Base-by-base conservation (phyloP, 2,113 vertebrate genomes). In the human (Homo sapiens) region DNA sequence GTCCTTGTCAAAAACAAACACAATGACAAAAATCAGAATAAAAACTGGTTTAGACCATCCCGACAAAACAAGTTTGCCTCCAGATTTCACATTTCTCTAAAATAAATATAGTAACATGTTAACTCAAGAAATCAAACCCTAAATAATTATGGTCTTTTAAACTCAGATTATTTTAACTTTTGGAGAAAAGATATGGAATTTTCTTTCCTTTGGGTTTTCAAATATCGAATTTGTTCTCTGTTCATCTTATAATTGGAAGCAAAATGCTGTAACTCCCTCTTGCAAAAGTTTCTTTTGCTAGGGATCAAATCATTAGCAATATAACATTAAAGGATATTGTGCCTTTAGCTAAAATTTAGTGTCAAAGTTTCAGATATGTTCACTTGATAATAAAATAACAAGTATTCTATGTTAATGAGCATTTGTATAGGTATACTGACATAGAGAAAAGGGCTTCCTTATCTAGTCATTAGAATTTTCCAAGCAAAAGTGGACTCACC, bases 211-310 rank as follows among this genome's bases (percentile, higher is more conserved):
- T 68, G n/a, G 40, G 22, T 89, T 95, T 96, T 94, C 57, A 96
- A 89, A 75, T 27, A 80, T 85, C 27, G 86, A 57, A 94, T 86
- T 91, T 90, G 64, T 82, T 89, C 27, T 93, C 9, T 66, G n/a
- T 48, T 93, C 59, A 66, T 94, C 95, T 97, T 93, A 84, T 96
- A 93, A 97, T 80, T 93, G 80, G 61, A 82, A 66, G 22, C 11
- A 93, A 96, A 96, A 94, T 52, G 12, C 38, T 93, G 0, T 43
- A 93, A 92, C 3, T 89, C 50, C 17, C 25, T 61, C 59, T 80
- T 61, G 9, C 17, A 95, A 5, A 70, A 89, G 30, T 43, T 73
- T 94, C 52, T 86, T 76, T 66, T 91, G 73, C 18, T 80, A n/a
- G 8, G 11, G 8, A 82, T 89, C 38, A 96, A 82, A 55, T 86